Evolutionary conservation across 2,888 invertebrate genomes (phyloP).

Genomic region (Baccha elongata): DNA sequence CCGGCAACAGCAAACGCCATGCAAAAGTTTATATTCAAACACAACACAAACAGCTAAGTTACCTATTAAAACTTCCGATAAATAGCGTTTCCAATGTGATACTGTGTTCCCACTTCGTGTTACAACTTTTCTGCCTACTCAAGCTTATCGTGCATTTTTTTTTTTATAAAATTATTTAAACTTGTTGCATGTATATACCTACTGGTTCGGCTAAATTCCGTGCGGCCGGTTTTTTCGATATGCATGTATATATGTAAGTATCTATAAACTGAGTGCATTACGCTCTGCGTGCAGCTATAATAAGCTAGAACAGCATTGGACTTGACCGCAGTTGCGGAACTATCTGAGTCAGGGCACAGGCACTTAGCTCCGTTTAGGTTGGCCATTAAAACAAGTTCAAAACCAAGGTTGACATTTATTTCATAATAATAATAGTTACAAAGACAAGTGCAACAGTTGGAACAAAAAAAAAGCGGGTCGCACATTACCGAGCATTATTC

Average conservation of each 20-base stretch:
- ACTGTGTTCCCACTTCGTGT: constrained; percentile 15
- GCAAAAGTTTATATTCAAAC: neutral
- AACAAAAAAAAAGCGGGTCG: constrained; percentile 19
- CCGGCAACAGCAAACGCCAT: constrained; percentile 27
- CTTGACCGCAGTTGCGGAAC: constrained; percentile 74
- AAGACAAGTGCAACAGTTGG: constrained; percentile 38
- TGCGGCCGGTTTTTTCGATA: constrained; percentile 29
- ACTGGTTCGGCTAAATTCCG: constrained; percentile 25
- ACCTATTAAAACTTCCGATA: neutral
- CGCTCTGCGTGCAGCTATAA: constrained; percentile 60
- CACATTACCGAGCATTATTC: constrained; percentile 44
- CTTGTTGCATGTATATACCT: constrained; percentile 27
- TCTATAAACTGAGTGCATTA: constrained; percentile 69
- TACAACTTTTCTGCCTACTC: constrained; percentile 47
- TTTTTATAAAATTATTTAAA: neutral
- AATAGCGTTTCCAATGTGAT: constrained; percentile 16
- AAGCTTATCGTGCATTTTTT: constrained; percentile 20
- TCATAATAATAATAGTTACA: constrained; percentile 40
- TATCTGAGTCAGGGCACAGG: constrained; percentile 72
- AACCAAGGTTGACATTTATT: constrained; percentile 71
- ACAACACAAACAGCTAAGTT: neutral
- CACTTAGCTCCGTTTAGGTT: constrained; percentile 73
- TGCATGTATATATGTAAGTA: neutral
- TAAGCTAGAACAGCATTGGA: constrained; percentile 67
- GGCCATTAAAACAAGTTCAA: constrained; percentile 71